Conservation (phyloP, 2,797 vertebrate species). For the Helicolenus hilgendorfi region DNA sequence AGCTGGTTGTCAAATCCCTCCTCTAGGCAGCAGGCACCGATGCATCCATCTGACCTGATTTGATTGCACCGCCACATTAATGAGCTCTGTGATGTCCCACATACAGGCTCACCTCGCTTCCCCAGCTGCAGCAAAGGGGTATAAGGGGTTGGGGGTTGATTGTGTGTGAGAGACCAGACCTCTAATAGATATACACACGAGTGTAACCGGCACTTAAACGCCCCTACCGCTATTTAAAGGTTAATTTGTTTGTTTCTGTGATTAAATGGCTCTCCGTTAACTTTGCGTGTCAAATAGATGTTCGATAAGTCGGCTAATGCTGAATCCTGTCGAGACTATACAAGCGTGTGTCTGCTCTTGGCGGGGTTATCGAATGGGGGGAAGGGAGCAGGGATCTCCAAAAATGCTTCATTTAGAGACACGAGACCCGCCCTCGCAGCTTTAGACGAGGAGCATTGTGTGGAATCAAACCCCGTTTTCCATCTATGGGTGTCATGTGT, state of each 20-base stretch:
- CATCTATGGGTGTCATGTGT: constrained; percentile 55
- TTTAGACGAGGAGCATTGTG: constrained; percentile 31
- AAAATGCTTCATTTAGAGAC: constrained; percentile 34
- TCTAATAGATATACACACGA: constrained; percentile 54
- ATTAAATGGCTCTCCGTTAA: constrained; percentile 80
- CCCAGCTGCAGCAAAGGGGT: constrained; percentile 57
- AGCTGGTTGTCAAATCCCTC: constrained; percentile 84
- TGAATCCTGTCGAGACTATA: constrained; percentile 48
- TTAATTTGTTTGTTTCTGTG: constrained; percentile 87
- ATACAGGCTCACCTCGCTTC: constrained; percentile 78
- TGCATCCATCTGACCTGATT: constrained; percentile 89
- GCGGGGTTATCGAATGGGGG: not conserved
- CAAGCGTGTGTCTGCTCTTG: not conserved
- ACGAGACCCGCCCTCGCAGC: constrained; percentile 2
- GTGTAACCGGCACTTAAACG: constrained; percentile 60
- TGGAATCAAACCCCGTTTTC: constrained; percentile 49
- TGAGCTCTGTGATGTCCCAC: constrained; percentile 87
- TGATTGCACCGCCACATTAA: constrained; percentile 88
- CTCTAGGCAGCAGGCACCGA: constrained; percentile 81
- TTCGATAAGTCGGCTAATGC: constrained; percentile 57
- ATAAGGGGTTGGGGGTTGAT: constrained; percentile 57
- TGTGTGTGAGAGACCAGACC: constrained; percentile 42
- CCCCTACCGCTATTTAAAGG: constrained; percentile 84
- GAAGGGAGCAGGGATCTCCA: not conserved
- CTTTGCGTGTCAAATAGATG: constrained; percentile 52